Evolutionary conservation across 2,888 invertebrate species (phyloP), one percentile per base, ranked within the genome.

Genomic region (Ormyrus pomaceus): DNA sequence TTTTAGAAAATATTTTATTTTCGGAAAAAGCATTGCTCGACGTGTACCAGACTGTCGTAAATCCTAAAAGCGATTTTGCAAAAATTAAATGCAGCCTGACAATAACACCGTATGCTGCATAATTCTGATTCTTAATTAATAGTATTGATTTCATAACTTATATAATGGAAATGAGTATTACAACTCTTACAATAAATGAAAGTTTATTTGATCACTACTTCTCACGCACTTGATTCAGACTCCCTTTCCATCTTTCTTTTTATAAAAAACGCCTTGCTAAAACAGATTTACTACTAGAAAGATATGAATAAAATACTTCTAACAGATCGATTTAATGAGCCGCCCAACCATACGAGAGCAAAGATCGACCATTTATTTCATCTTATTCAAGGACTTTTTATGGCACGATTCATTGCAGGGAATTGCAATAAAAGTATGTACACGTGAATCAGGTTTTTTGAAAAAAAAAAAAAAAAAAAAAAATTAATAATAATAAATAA

Each of bases 391-490:
- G 13, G 7, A 51, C 7, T 51, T 61, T 34, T 78, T 81, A 81
- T 79, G 82, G 82, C 79, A 82, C 82, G 64, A 77, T 77, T 77
- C 8, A 77, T 66, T 77, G 69, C 73, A 74, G 48, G 64, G 10
- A 65, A 79, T 78, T 62, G 56, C 62, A 78, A 73, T 73, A 56
- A 7, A 68, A 73, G 56, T 79, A 70, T 70, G 13, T 70, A 65
- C 51, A 79, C 58, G 46, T 6, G 69, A 79, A 68, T 65, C 48
- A 9, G 55, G 56, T 61, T 65, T 58, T 59, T 71, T 48, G 2
- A 2, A 50, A 53, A 13, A 68, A 13, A 55, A 62, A 61, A 62
- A 69, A 0, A 2, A 50, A 53, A 13, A 68, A 13, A 55, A 62
- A 61, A 62, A 69, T 55, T 53, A 46, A 56, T 74, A 53, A 9